Conservation (phyloP, 1,140 invertebrate species). For the Ceratina calcarata region DNA sequence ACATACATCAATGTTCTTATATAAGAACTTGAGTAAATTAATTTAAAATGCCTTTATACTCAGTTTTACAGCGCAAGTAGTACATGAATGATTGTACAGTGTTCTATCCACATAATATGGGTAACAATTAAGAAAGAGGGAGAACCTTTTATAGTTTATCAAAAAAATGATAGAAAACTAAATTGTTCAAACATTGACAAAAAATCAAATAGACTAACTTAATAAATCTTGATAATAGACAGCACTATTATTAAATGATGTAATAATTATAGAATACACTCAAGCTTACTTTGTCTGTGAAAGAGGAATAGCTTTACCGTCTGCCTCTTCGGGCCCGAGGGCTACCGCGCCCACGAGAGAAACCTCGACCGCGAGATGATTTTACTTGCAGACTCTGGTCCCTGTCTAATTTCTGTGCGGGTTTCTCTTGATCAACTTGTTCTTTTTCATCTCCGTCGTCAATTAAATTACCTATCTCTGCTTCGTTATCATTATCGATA, state of each 20-base stretch:
- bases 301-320: conserved; percentile 66
- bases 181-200: conserved; percentile 3
- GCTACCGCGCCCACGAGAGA: conserved; percentile 66
- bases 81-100: neutral
- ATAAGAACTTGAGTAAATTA: conserved; percentile 17
- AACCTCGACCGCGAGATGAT: conserved; percentile 55
- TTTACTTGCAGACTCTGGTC: conserved; percentile 42
- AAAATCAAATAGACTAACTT: neutral
- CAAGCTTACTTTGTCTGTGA: conserved; percentile 15
- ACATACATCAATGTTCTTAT: neutral
- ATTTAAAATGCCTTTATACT: neutral
- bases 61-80: neutral
- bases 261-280: conserved; percentile 9
- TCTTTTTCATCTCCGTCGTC: conserved; percentile 72
- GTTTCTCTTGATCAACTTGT: conserved; percentile 48
- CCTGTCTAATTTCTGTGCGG: conserved; percentile 53
- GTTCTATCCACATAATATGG: neutral
- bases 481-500: conserved; percentile 72
- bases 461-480: conserved; percentile 70
- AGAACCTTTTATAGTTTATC: neutral
- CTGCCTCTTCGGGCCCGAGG: conserved; percentile 75
- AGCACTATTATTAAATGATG: neutral
- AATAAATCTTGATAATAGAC: neutral
- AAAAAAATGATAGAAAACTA: neutral
- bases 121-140: neutral